Evolutionary conservation across 35 echinoderm and acorn worm genomes (phyloP), one percentile per base, ranked within the genome.

Genomic region (Ophiothrix spiculata): DNA sequence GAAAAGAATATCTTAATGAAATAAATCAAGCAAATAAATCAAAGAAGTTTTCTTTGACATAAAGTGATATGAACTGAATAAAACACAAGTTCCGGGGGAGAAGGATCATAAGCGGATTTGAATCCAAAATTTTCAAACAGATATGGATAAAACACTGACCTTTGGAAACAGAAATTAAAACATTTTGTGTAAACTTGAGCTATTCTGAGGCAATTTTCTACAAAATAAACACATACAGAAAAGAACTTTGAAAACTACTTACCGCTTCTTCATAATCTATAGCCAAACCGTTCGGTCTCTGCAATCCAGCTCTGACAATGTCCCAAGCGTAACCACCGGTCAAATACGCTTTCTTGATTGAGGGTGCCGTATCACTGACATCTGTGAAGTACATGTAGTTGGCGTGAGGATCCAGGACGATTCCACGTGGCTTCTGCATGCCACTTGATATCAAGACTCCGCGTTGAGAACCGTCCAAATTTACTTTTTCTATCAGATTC

Each of bases 351-450:
- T 42, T 78, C 85, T 87, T 37, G 38, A 87, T 87, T 19, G 29
- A 40, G 3, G 85, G 85, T 0, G 38, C 17, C 1, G 33, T 38
- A 23, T 46, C 13, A 35, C 28, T 14, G 21, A 87, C 76, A 54
- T 87, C 40, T 11, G 85, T 87, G 76, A 87, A 87, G 36, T 87
- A 87, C 76, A 87, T 79, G 73, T 36, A 12, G 41, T 87, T 41
- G 46, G 41, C 76, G 36, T 60, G 85, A 38, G 85, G 85, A 35
- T 87, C 85, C 34, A 87, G 39, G 33, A 35, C 75, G 56, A 87
- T 78, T 46, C 75, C 85, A 15, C 76, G 39, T 3, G 85, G 85
- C 14, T 77, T 79, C n/a, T 15, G 11, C 8, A 16, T 35, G 37
- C 21, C 42, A 35, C n/a, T 56, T 31, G 45, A 39, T 11, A 87